phyloP scores from a whole-genome alignment of 2,797 vertebrate species.

The Hephaestus fuliginosus region DNA sequence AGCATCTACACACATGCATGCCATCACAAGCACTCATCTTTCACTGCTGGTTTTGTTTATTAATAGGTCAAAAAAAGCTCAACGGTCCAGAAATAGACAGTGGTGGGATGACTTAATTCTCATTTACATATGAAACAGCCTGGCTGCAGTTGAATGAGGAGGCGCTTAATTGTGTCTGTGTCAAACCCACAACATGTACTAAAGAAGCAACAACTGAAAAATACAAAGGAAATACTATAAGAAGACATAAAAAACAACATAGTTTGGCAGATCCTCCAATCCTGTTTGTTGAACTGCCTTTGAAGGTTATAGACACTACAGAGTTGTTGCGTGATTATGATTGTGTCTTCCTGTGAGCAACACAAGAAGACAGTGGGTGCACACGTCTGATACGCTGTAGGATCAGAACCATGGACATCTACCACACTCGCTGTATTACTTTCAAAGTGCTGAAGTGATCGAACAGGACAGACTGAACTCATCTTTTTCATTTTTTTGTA shows the following conservation, averaged over 20 bases:
- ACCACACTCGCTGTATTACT: background rate
- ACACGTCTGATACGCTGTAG: background rate
- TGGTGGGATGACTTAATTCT: slow-evolving; percentile 57
- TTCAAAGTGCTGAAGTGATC: background rate
- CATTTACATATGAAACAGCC: slow-evolving; percentile 64
- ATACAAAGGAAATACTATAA: background rate
- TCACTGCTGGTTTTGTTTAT: slow-evolving; percentile 40
- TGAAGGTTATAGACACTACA: background rate
- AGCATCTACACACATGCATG: slow-evolving; percentile 6
- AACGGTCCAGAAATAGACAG: slow-evolving; percentile 51
- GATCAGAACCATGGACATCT: slow-evolving; percentile 58
- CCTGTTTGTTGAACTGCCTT: background rate
- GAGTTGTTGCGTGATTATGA: too few relatives aligned
- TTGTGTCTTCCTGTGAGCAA: background rate
- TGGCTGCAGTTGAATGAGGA: slow-evolving; percentile 43
- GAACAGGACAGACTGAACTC: slow-evolving; percentile 5
- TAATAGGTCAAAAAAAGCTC: slow-evolving; percentile 49
- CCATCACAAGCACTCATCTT: slow-evolving; percentile 2
- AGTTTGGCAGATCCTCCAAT: background rate
- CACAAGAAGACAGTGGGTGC: slow-evolving; percentile 9
- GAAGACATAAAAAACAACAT: background rate
- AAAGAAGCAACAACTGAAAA: slow-evolving; percentile 1
- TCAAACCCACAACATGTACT: slow-evolving; percentile 41
- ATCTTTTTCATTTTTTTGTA: background rate
- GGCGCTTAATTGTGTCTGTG: slow-evolving; percentile 51